Evolutionary conservation across 1,140 invertebrate genomes (phyloP), one percentile per base, ranked within the genome.

Genomic region (Polypedilum vanderplanki): DNA sequence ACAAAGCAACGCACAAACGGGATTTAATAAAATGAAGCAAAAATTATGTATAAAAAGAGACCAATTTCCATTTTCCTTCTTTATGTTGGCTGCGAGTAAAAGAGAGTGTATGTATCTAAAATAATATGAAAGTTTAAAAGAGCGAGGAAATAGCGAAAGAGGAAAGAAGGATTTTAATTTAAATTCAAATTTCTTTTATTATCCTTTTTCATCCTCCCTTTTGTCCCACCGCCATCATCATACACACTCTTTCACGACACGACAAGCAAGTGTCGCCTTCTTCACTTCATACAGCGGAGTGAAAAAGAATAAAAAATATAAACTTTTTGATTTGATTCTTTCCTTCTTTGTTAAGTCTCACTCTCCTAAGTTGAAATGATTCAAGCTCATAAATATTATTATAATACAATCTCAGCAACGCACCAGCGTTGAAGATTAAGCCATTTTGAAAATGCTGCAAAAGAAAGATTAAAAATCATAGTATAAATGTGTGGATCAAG

Each of bases 151-250:
- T 57, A 57, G 46, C 46, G 46, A 57, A 57, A 57, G 46, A 57
- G 46, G 46, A 57, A 57, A 57, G 46, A 57, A 57, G 46, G 46
- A 70, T 70, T 70, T 70, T 70, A 70, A 70, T 70, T 70, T 70
- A 70, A 70, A 70, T 70, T 70, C 65, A 70, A 70, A 70, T 74
- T 74, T 74, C 65, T 70, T 70, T 70, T 70, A 70, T 70, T 70
- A 70, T 70, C 65, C 65, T 70, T 70, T 70, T 70, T 70, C 18
- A 20, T 20, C 18, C 65, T 12, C 18, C 65, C 12, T 12, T 57
- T n/a, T 5, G 24, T 33, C 24, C 24, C 24, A 33, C 24, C 24
- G 24, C 24, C 24, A 33, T 33, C 24, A 33, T 33, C 24, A 33
- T 33, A 33, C 24, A 57, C 46, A 57, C 46, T 57, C 46, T 33